Base-by-base conservation (phyloP, 2,113 vertebrate species). In the Vireo altiloquus region DNA sequence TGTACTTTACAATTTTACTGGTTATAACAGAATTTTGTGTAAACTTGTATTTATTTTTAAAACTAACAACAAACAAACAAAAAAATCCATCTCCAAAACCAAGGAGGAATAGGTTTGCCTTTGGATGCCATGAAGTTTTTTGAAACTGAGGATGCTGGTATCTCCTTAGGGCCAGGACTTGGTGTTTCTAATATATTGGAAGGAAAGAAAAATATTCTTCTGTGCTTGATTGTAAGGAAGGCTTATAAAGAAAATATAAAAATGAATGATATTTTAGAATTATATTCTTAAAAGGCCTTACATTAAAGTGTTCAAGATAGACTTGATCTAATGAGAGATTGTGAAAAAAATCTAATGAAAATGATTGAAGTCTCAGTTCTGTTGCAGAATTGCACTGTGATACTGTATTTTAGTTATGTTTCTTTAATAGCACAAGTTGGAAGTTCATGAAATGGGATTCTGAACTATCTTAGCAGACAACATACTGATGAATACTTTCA, bases 311-410 rank as follows among this genome's bases (percentile, higher is more conserved):
- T 87, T 86, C 49, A 52, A 59, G 35, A 27, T 74, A 79, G 57
- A 88, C 90, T 94, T 95, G 87, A 59, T 82, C 70, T 92, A 44
- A 71, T 80, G 63, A 68, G 83, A 75, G 93, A 68, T 79, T 92
- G 56, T 93, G 63, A 78, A 77, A 64, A 59, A 59, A 92, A 59
- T 37, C 47, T 80, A 15, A 79, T 95, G 68, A 60, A 70, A 90
- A 65, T 64, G 23, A 64, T 94, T 13, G 4, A 52, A 79, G 70
- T 94, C 63, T 79, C 52, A n/a, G 65, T 92, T 95, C 57, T 79
- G 72, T 95, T 96, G 70, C 93, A 92, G 93, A 95, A 83, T 92
- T 91, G 78, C 95, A 92, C 94, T 94, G 84, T 96, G 91, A 80
- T 89, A 70, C 46, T 92, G 42, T 95, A 47, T 78, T 89, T 96